phyloP scores from a whole-genome alignment of 2,888 invertebrate species.

The Eucriotettix oculatus region DNA sequence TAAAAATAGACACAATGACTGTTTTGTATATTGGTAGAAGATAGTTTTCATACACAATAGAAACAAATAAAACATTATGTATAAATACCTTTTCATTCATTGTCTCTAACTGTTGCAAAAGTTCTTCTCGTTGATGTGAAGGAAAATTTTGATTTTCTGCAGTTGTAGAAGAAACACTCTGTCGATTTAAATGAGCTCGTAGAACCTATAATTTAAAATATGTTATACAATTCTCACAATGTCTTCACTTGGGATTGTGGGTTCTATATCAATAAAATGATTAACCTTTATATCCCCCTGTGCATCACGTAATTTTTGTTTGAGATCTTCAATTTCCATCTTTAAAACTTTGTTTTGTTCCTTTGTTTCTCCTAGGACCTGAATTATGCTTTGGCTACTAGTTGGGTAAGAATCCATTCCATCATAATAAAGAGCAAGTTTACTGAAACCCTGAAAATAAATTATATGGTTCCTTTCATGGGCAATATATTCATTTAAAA shows the following conservation, averaged over 20 bases:
- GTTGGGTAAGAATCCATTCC: conserved; percentile 6
- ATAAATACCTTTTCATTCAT: conserved; percentile 39
- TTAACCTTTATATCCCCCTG: conserved; percentile 45
- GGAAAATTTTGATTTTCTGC: conserved; percentile 25
- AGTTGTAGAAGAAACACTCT: background rate
- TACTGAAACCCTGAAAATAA: conserved; percentile 9
- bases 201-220: conserved; percentile 41
- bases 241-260: background rate
- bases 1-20: too few species aligned
- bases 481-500: too few species aligned
- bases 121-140: conserved; percentile 44
- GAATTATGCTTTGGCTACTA: conserved; percentile 8
- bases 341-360: conserved; percentile 36
- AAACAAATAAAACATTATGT: too few species aligned
- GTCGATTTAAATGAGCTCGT: conserved; percentile 20
- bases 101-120: conserved; percentile 48
- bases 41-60: too few species aligned
- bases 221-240: background rate
- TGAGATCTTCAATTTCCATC: conserved; percentile 48
- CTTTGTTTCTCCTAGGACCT: conserved; percentile 23
- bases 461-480: too few species aligned
- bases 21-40: too few species aligned
- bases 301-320: conserved; percentile 51
- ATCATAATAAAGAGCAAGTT: conserved; percentile 10
- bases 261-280: background rate